Evolutionary conservation across 2,888 invertebrate species (phyloP), one percentile per base, ranked within the genome.

Genomic region (Mesoligia furuncula): DNA sequence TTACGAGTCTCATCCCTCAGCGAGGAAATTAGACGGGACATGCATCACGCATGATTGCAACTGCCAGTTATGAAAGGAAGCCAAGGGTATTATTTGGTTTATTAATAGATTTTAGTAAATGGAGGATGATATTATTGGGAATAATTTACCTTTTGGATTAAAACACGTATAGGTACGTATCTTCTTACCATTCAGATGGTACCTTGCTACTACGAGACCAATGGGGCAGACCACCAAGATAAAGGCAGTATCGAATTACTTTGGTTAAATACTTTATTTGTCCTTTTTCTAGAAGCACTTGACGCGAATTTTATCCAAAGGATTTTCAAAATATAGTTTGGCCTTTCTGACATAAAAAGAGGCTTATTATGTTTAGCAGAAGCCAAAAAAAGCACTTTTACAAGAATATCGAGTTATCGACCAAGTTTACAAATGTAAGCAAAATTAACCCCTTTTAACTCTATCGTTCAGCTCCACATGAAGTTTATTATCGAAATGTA

Each of bases 21-120:
- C 84, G 70, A 85, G 90, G 92, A 91, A 89, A 91, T 91, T 86
- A 79, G 88, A 89, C 70, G 84, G 83, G 87, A 85, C 89, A 86
- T 86, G 83, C 87, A 85, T 87, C 85, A 84, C 74, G 83, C 74
- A 64, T 88, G 88, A 90, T 85, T 88, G 77, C 65, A 64, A 42
- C 64, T 64, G 77, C 67, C 73, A 75, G 64, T 85, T 83, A 84
- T 81, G 77, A 82, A 65, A 73, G 72, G 79, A 79, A 78, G 79
- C 36, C 48, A 71, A 73, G 64, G 66, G 64, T 73, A 64, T 64
- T 72, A 51, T 73, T 72, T 42, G 48, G 31, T 27, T 17, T 78
- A 79, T 51, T 84, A 68, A 86, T 75, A 85, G 62, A 67, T 73
- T 67, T 42, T 0, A n/a, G 67, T 71, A 7, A 59, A 64, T 31